These are phyloP conservation scores for Drosophila pandora DNA, from an alignment of 1,140 invertebrate species.

Conservation along the genomic window DNA sequence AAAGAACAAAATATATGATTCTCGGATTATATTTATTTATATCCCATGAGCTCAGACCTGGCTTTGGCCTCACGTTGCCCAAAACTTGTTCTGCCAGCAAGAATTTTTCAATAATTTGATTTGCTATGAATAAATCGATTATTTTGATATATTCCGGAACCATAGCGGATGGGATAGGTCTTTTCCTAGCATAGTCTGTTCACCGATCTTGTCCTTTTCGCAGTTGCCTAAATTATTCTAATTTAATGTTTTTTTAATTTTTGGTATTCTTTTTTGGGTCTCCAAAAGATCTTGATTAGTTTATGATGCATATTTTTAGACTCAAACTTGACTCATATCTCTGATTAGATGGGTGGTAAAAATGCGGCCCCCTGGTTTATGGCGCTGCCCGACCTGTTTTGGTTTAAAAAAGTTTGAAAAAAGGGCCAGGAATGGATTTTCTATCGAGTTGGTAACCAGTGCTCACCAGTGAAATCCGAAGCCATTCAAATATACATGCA, in stretches of 20 bases:
- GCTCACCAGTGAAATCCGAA: not conserved
- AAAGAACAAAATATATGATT: slow-evolving; percentile 15
- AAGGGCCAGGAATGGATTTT: slow-evolving; percentile 19
- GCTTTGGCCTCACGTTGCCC: slow-evolving; percentile 16
- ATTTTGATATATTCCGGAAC: slow-evolving; percentile 3
- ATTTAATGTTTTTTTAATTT: not conserved
- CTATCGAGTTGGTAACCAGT: slow-evolving; percentile 24
- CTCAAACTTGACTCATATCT: slow-evolving; percentile 34
- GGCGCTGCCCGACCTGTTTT: slow-evolving; percentile 35
- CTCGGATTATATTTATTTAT: slow-evolving; percentile 34
- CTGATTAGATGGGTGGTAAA: slow-evolving; percentile 28
- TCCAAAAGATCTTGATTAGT: slow-evolving; percentile 4
- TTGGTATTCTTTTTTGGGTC: slow-evolving; percentile 1
- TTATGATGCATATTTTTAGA: slow-evolving; percentile 28
- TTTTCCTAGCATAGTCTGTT: not conserved
- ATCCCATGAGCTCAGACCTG: slow-evolving; percentile 32
- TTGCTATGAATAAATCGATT: slow-evolving; percentile 33
- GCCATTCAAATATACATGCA: slow-evolving; percentile 22
- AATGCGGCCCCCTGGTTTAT: slow-evolving; percentile 17
- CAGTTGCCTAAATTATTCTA: not conserved
- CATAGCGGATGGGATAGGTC: not conserved
- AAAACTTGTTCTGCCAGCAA: slow-evolving; percentile 37
- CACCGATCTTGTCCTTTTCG: not conserved
- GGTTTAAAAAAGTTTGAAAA: slow-evolving; percentile 1
- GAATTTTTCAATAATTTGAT: slow-evolving; percentile 22